phyloP scores from a whole-genome alignment of 2,797 vertebrate species.

The Sorex maritimensis region DNA sequence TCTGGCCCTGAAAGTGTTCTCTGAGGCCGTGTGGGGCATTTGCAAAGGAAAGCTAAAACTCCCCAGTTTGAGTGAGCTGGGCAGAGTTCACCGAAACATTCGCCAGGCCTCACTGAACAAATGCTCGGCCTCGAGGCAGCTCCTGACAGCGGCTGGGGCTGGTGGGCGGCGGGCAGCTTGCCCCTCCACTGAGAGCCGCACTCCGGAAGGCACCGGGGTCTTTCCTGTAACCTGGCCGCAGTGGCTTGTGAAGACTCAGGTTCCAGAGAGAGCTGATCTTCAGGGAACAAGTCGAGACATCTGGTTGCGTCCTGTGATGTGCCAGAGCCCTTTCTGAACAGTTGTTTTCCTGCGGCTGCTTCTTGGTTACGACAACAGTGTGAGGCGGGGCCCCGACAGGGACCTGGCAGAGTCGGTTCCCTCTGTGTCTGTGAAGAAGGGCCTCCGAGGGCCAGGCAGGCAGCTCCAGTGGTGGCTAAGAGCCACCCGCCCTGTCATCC shows the following conservation, averaged over 20 bases:
- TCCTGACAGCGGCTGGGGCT: neutral
- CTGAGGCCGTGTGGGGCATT: neutral
- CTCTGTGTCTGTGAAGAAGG: neutral
- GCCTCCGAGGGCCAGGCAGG: neutral
- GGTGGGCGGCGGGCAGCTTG: neutral
- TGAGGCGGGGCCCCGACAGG: conserved; percentile 15
- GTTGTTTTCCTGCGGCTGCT: neutral
- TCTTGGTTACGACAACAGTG: conserved; percentile 16
- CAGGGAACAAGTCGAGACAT: neutral
- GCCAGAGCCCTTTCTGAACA: neutral
- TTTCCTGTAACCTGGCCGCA: neutral
- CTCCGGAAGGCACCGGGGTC: neutral
- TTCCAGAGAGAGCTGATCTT: neutral
- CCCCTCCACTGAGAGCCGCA: neutral
- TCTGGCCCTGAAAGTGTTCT: neutral
- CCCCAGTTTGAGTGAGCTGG: conserved; percentile 1
- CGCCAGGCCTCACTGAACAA: neutral
- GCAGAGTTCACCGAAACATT: conserved; percentile 45
- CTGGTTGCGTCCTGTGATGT: neutral
- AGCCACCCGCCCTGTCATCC: too few species aligned
- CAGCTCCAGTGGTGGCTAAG: too few species aligned
- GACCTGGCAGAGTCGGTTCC: neutral
- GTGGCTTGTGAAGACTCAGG: neutral
- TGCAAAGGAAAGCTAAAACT: conserved; percentile 21
- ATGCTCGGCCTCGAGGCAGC: neutral